Evolutionary conservation across 2,888 invertebrate genomes (phyloP).

Genomic region (Gandaritis pyraliata): DNA sequence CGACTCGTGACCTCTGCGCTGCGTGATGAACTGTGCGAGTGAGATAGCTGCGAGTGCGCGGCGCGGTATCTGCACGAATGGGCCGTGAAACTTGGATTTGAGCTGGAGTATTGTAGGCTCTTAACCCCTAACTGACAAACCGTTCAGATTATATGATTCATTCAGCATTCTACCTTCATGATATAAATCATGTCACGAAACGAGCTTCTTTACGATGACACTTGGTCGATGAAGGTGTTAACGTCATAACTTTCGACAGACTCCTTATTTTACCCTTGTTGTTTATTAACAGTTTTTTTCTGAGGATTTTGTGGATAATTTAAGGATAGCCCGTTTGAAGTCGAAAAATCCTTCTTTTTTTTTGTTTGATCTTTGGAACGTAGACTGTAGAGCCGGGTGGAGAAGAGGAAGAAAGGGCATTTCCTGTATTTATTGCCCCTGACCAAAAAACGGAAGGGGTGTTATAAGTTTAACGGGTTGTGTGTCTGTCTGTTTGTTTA

Average conservation of each 20-base stretch:
- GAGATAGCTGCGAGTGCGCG: no score
- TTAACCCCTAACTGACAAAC: no score
- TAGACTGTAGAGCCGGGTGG: neutral
- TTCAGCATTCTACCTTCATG: conserved; percentile 12
- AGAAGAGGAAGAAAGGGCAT: neutral
- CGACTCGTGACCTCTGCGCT: no score
- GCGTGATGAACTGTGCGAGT: no score
- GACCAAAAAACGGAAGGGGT: no score
- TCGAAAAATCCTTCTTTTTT: conserved; percentile 10
- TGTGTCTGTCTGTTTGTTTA: no score
- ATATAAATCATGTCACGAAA: conserved; percentile 25
- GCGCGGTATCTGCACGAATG: no score
- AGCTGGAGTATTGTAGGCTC: no score
- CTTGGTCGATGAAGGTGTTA: conserved; percentile 28
- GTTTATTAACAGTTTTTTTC: conserved; percentile 24
- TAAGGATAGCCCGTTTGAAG: conserved; percentile 21
- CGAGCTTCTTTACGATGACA: conserved; percentile 26
- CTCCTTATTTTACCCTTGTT: conserved; percentile 24
- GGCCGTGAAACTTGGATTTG: no score
- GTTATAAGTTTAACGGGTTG: no score
- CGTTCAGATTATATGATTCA: conserved; percentile 11
- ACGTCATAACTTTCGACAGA: conserved; percentile 33
- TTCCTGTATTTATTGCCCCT: no score
- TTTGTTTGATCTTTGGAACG: conserved; percentile 23
- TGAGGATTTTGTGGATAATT: conserved; percentile 10